A percentile compares a stretch with the other conserved stretches of the same genome.
These are phyloP conservation scores for Cosmia pyralina DNA, from an alignment of 2,888 invertebrate species.

Conservation along the genomic window DNA sequence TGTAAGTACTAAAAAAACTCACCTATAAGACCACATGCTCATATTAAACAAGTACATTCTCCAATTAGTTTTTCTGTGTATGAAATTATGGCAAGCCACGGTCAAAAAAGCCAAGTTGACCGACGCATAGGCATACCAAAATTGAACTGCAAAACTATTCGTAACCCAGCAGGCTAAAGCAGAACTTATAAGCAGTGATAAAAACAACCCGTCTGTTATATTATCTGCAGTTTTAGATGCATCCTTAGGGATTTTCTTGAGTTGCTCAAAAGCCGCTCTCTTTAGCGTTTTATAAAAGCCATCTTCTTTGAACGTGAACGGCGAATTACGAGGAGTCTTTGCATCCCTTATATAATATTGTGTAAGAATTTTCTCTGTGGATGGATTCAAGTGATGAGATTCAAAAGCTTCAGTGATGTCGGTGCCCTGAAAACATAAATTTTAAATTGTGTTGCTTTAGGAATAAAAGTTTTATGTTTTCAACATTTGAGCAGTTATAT, in stretches of 20 bases:
- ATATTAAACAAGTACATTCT: conserved; percentile 95
- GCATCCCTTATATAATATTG: conserved; percentile 91
- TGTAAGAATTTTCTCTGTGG: conserved; percentile 87
- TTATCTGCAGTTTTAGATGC: conserved; percentile 74
- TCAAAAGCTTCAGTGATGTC: conserved; percentile 96
- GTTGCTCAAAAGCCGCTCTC: conserved; percentile 87
- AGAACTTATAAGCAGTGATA: conserved; percentile 76
- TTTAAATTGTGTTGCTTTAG: conserved; percentile 1
- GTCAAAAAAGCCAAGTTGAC: conserved; percentile 90
- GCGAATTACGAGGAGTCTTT: conserved; percentile 91
- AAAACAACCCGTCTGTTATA: conserved; percentile 80
- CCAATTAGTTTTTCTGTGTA: conserved; percentile 94
- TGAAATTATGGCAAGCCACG: conserved; percentile 93
- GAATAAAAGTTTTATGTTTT: neutral
- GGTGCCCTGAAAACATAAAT: conserved; percentile 88
- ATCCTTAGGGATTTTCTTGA: conserved; percentile 88
- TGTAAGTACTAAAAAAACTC: conserved; percentile 49
- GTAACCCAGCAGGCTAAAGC: conserved; percentile 71
- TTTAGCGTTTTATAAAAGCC: conserved; percentile 94
- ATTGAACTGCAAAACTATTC: conserved; percentile 69
- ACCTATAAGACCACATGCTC: conserved; percentile 92
- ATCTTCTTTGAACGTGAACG: conserved; percentile 93
- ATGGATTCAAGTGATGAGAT: conserved; percentile 91
- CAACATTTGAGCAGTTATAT: neutral
- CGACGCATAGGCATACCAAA: conserved; percentile 88